phyloP scores from a whole-genome alignment of 2,888 invertebrate species.

The Pristionchus exspectatus region DNA sequence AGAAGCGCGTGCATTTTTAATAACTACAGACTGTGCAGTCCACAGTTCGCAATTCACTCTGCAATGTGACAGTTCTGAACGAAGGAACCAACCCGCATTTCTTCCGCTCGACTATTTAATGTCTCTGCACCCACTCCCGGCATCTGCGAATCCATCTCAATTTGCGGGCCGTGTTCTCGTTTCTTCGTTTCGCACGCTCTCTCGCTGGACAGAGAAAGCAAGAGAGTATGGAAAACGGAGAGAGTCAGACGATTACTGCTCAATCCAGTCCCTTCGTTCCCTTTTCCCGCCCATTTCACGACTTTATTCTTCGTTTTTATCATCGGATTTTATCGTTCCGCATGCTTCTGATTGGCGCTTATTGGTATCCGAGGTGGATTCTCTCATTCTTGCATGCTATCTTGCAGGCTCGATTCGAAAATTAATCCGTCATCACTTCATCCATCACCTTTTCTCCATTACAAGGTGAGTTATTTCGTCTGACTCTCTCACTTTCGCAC shows the following conservation, averaged over 20 bases:
- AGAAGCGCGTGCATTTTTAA: no score
- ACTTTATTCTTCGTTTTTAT: not conserved
- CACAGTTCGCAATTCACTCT: no score
- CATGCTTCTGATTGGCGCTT: not conserved
- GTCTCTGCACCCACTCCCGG: not conserved
- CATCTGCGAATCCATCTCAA: constrained; percentile 25
- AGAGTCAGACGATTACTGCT: no score
- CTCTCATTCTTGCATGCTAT: not conserved
- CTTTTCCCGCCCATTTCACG: not conserved
- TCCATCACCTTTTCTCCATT: not conserved
- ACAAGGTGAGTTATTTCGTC: not conserved
- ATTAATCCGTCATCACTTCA: not conserved
- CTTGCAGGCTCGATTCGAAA: not conserved
- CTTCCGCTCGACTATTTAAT: no score
- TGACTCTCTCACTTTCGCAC: not conserved
- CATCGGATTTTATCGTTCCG: not conserved
- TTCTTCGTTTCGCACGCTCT: not conserved
- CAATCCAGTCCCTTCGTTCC: not conserved
- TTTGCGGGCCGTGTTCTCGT: not conserved
- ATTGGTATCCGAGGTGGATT: not conserved
- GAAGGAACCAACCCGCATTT: no score
- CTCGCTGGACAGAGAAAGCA: not conserved
- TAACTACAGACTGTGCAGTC: no score
- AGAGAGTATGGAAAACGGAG: no score
- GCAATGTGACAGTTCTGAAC: no score